Percentiles rank a stretch among this genome's conserved stretches.
These are phyloP conservation scores for Anastatus disparis DNA, from an alignment of 1,140 invertebrate genomes.

Conservation along the genomic window DNA sequence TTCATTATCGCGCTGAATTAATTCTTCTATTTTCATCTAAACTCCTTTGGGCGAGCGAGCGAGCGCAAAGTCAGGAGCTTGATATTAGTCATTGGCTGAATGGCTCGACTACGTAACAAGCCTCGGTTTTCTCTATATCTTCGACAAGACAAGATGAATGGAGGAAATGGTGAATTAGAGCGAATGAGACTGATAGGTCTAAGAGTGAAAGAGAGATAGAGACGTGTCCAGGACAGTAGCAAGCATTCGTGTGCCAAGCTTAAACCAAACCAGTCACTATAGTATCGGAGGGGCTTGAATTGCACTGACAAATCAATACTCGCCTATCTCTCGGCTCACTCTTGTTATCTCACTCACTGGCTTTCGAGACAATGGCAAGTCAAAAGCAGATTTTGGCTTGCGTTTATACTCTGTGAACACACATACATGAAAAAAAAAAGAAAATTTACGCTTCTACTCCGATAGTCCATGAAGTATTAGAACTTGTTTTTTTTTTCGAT, in stretches of 20 bases:
- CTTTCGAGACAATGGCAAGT: conserved; percentile 27
- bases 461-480: no score
- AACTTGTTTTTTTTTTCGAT: no score
- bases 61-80: no score
- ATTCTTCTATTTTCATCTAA: conserved; percentile 4
- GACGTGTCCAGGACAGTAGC: conserved; percentile 31
- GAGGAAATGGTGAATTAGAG: conserved; percentile 55
- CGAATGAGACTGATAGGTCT: conserved; percentile 50
- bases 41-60: no score
- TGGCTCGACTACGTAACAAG: conserved; percentile 25
- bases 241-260: background rate
- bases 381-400: conserved; percentile 23
- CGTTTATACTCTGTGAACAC: no score
- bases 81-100: no score
- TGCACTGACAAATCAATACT: conserved; percentile 39
- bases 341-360: no score
- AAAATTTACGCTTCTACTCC: no score
- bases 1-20: background rate
- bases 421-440: no score
- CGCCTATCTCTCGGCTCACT: background rate
- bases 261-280: background rate
- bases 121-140: conserved; percentile 20
- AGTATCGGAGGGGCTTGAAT: conserved; percentile 10
- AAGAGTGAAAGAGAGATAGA: no score
- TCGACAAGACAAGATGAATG: conserved; percentile 44